These are phyloP conservation scores for Drosophila orena DNA, from an alignment of 1,140 invertebrate species.

Conservation along the genomic window DNA sequence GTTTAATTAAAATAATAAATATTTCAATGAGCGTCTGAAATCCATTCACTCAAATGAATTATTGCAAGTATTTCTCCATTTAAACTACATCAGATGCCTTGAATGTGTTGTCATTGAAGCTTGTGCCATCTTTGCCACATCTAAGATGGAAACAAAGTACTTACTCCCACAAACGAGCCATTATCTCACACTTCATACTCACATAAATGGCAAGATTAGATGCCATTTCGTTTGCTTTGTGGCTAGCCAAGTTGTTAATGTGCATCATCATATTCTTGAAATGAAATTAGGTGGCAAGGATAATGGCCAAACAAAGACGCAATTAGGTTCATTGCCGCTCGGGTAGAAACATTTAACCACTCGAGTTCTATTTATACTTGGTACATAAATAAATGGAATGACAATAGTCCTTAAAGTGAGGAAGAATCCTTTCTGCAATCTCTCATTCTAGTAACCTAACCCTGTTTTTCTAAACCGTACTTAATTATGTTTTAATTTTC, in stretches of 20 bases:
- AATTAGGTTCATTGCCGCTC: background rate
- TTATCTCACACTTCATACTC: constrained; percentile 9
- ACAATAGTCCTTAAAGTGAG: too few relatives aligned
- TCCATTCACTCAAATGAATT: background rate
- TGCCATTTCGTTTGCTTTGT: constrained; percentile 16
- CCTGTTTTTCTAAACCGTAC: background rate
- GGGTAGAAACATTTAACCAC: background rate
- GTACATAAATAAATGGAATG: too few relatives aligned
- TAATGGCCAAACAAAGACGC: constrained; percentile 3
- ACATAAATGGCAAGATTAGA: constrained; percentile 3
- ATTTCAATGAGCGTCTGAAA: background rate
- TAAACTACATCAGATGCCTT: background rate
- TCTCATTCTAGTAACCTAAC: background rate
- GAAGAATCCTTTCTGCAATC: background rate
- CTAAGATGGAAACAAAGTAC: background rate
- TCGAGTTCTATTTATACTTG: too few relatives aligned
- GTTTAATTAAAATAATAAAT: too few relatives aligned
- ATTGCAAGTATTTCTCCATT: background rate
- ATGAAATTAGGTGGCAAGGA: constrained; percentile 6
- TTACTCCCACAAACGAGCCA: background rate
- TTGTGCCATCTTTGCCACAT: background rate
- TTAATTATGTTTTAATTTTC: constrained; percentile 9
- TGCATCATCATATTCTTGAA: constrained; percentile 9
- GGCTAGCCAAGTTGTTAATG: constrained; percentile 14
- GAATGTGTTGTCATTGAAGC: background rate